Evolutionary conservation across 1,140 invertebrate genomes (phyloP).

Genomic region (Anoplophora glabripennis): DNA sequence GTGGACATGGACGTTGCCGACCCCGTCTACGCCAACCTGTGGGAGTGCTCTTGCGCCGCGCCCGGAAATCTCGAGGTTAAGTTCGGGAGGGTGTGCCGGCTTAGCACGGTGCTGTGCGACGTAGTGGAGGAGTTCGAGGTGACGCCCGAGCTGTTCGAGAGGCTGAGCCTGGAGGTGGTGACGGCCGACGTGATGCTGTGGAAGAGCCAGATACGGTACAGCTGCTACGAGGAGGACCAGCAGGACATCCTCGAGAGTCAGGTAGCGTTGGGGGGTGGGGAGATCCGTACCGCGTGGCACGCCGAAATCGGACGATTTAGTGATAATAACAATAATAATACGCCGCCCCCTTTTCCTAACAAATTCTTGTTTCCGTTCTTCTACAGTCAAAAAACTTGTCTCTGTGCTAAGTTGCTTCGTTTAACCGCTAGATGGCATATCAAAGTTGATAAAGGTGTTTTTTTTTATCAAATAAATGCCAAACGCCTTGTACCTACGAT

Average conservation of each 20-base stretch:
- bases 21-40: slow-evolving; percentile 18
- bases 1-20: slow-evolving; percentile 13
- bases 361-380: too few relatives aligned
- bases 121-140: slow-evolving; percentile 12
- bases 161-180: background rate
- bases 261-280: background rate
- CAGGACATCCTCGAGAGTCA: slow-evolving; percentile 9
- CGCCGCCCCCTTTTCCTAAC: background rate
- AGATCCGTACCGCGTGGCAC: too few relatives aligned
- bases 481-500: too few relatives aligned
- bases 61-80: slow-evolving; percentile 17
- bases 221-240: slow-evolving; percentile 11
- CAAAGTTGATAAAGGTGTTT: too few relatives aligned
- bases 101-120: slow-evolving; percentile 17
- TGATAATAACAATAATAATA: background rate
- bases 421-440: too few relatives aligned
- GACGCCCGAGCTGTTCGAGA: background rate
- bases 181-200: slow-evolving; percentile 17
- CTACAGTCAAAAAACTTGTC: too few relatives aligned
- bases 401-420: too few relatives aligned
- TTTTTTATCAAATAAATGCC: too few relatives aligned
- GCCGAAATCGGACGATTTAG: too few relatives aligned
- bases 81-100: slow-evolving; percentile 20
- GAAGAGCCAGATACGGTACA: slow-evolving; percentile 15
- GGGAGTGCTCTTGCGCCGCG: slow-evolving; percentile 12